phyloP scores from a whole-genome alignment of 2,888 invertebrate species.

The Drosophila mimetica region DNA sequence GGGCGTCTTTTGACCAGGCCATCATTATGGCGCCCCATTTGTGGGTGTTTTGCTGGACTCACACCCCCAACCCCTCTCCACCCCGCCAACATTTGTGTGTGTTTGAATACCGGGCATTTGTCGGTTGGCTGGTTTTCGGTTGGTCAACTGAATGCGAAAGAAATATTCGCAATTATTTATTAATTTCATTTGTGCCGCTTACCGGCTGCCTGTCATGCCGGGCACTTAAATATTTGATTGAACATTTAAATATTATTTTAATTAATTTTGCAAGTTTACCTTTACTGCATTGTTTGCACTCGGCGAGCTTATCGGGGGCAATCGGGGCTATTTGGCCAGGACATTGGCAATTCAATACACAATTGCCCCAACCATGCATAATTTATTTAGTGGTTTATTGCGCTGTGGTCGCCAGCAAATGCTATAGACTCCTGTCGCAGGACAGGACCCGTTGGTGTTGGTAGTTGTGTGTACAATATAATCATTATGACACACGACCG shows the following conservation, averaged over 20 bases:
- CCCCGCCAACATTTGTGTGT: not conserved
- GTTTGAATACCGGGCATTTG: conserved; percentile 9
- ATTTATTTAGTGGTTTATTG: conserved; percentile 76
- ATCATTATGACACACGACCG: conserved; percentile 64
- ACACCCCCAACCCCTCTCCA: not conserved
- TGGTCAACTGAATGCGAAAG: conserved; percentile 18
- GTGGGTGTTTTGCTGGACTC: conserved; percentile 3
- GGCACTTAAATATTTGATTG: conserved; percentile 54
- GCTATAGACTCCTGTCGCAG: conserved; percentile 22
- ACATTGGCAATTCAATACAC: conserved; percentile 54
- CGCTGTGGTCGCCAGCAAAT: conserved; percentile 59
- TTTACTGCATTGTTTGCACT: conserved; percentile 32
- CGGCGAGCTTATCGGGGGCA: conserved; percentile 25
- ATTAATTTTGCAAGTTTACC: conserved; percentile 62
- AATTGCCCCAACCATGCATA: conserved; percentile 59
- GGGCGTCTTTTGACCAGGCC: conserved; percentile 41
- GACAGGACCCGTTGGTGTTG: conserved; percentile 1
- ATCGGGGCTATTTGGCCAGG: conserved; percentile 27
- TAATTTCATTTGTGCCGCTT: conserved; percentile 40
- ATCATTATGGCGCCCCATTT: conserved; percentile 39
- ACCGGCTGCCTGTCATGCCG: conserved; percentile 14
- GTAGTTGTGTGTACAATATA: conserved; percentile 6
- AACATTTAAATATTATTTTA: conserved; percentile 60
- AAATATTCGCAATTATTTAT: conserved; percentile 41
- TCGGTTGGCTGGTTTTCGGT: conserved; percentile 2